phyloP scores from a whole-genome alignment of 2,113 vertebrate species.

The Salminus brasiliensis region DNA sequence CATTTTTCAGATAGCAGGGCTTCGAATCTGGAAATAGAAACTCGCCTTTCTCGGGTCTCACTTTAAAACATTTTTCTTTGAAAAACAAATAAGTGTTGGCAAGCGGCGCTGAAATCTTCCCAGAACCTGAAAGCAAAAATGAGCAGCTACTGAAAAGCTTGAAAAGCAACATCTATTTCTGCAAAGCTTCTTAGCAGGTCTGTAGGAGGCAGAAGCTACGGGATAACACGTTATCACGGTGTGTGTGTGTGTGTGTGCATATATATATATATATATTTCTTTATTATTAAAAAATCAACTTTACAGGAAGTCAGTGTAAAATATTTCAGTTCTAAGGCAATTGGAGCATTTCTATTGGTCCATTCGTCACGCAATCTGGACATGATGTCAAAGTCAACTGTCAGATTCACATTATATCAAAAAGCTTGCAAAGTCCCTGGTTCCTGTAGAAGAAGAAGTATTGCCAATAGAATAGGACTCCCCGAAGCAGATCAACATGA shows the following conservation, averaged over 20 bases:
- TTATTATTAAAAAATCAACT: no score
- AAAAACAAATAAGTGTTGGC: conserved; percentile 31
- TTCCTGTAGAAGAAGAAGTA: no score
- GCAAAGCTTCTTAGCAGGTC: conserved; percentile 19
- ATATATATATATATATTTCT: background rate
- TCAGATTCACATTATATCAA: no score
- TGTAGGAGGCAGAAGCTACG: conserved; percentile 13
- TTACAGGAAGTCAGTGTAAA: no score
- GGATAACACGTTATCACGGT: conserved; percentile 10
- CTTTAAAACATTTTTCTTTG: conserved; percentile 20
- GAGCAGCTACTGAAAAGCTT: conserved; percentile 10
- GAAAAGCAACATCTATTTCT: conserved; percentile 27
- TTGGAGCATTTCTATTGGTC: no score
- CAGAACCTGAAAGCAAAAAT: conserved; percentile 19
- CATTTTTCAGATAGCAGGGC: conserved; percentile 20
- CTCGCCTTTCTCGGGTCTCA: background rate
- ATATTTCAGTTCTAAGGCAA: no score
- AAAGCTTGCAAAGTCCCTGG: no score
- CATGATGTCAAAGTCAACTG: no score
- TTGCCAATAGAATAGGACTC: no score
- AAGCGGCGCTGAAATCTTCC: conserved; percentile 5
- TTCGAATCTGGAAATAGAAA: conserved; percentile 27
- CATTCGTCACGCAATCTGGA: no score
- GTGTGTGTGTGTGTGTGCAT: background rate
- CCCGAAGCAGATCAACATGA: no score